Base-by-base conservation (phyloP, 2,113 vertebrate genomes). In the Perca flavescens region DNA sequence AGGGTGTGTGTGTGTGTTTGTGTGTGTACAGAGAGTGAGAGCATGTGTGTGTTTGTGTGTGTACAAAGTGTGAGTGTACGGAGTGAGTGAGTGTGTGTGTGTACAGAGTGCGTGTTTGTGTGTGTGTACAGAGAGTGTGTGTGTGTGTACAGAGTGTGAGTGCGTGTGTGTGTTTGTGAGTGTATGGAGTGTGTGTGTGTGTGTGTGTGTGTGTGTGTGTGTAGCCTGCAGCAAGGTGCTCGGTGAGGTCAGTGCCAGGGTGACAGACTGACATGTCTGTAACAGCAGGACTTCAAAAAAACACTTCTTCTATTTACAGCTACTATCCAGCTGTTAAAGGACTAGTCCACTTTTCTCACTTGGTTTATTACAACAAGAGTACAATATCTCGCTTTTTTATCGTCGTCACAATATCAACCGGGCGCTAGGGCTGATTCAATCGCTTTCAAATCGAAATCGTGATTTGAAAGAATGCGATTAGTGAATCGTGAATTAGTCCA, bases 211-310 rank as follows among this genome's bases (percentile, higher is more conserved):
- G 53, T 47, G 73, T 57, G 69, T 28, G 74, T 50, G 57, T 28
- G n/a, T 0, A 22, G 77, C 78, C 86, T 77, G 53, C 74, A 88
- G 82, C 82, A 84, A 80, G 77, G 77, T 80, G 77, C 43, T 63
- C 6, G 0, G 9, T 72, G 76, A 80, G 86, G 62, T 50, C 81
- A 86, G 47, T 1, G 71, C 53, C 52, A 22, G 6, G 70, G 70
- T 1, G 52, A 78, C 79, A 82, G 57, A 47, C 71, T 40, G 66
- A 71, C 85, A 61, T 47, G 79, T 68, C 71, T 47, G 53, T 40
- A 54, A 62, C 80, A 80, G 77, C 76, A 43, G 28, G 79, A 50
- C 77, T 62, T 70, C 17, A 53, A 84, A 67, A 79, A 66, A n/a
- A 7, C 68, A 61, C 67, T 5, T 47, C 16, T 50, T 16, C 34